Evolutionary conservation across 2,797 vertebrate species (phyloP), one percentile per base, ranked within the genome.

Genomic region (Pteropus rufus): DNA sequence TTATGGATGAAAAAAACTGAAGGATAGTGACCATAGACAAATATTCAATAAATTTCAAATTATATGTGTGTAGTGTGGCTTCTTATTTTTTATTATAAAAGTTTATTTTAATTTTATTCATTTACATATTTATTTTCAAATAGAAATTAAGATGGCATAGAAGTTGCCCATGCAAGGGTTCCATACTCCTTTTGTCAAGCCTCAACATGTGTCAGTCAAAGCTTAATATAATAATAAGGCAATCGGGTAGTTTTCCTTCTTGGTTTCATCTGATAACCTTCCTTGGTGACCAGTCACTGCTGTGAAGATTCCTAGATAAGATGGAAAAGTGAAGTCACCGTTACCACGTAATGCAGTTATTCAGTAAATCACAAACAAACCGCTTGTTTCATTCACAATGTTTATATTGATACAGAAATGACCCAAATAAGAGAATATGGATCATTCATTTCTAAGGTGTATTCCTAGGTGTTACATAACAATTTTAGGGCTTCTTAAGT

Each of bases 71-170:
- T 39, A 52, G 5, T 44, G 1, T 54, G 56, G 29, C 5, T 8
- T 82, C 46, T 90, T 91, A 29, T 31, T 79, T 89, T 83, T 64
- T 85, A 46, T 24, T 64, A 44, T 87, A 73, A 77, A 73, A 77
- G n/a, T 79, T 77, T 87, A 70, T 56, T 75, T 94, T 73, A n/a
- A 21, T 73, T 92, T 82, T 91, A 91, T 52, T 72, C 15, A 26
- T 44, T 70, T 93, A 64, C 41, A 5, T 44, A 72, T 82, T 90
- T 94, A 39, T 29, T 90, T 83, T 29, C 58, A 75, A 90, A 89
- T 52, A 86, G 31, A 92, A 93, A 4, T 94, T 64, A 83, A 88
- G 4, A 67, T 62, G n/a, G 11, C 65, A 67, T 14, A 67, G n/a
- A 70, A 41, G 4, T 93, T 60, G 72, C 12, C 88, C 52, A n/a